Evolutionary conservation across 1,140 invertebrate species (phyloP).

Genomic region (Drosophila nebulosa): DNA sequence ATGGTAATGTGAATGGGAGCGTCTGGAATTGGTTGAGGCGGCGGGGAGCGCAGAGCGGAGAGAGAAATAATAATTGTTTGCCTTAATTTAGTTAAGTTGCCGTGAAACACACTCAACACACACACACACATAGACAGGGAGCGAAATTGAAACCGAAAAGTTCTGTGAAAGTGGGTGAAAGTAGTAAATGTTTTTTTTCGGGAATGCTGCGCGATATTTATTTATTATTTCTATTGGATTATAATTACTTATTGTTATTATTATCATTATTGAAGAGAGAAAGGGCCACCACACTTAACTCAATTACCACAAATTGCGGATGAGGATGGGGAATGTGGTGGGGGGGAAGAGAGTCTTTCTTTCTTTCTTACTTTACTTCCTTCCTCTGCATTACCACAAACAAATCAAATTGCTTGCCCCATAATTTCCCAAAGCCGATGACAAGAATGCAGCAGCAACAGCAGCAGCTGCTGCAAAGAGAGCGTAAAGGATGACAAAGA

Average conservation of each 20-base stretch:
- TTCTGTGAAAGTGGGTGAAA: conserved; percentile 68
- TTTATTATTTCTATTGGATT: conserved; percentile 77
- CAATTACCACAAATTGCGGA: conserved; percentile 14
- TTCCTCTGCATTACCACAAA: conserved; percentile 39
- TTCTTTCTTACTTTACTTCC: too few relatives aligned
- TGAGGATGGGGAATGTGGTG: background rate
- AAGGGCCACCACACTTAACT: conserved; percentile 27
- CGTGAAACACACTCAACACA: background rate
- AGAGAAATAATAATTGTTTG: conserved; percentile 40
- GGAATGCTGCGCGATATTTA: conserved; percentile 21
- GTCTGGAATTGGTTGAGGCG: background rate
- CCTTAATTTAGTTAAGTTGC: conserved; percentile 61
- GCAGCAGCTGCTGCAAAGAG: background rate
- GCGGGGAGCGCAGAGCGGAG: background rate
- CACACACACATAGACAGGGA: background rate
- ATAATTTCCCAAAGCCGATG: background rate
- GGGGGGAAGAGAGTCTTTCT: too few relatives aligned
- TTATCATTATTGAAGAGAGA: conserved; percentile 47
- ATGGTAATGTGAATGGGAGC: background rate
- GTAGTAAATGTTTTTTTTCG: conserved; percentile 62
- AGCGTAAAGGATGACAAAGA: conserved; percentile 38
- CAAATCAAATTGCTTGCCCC: conserved; percentile 62
- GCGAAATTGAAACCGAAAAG: conserved; percentile 25
- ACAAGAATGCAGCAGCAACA: background rate
- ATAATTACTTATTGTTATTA: conserved; percentile 29